These are phyloP conservation scores for Isurus oxyrinchus DNA, from an alignment of 2,113 vertebrate genomes.

Conservation along the genomic window DNA sequence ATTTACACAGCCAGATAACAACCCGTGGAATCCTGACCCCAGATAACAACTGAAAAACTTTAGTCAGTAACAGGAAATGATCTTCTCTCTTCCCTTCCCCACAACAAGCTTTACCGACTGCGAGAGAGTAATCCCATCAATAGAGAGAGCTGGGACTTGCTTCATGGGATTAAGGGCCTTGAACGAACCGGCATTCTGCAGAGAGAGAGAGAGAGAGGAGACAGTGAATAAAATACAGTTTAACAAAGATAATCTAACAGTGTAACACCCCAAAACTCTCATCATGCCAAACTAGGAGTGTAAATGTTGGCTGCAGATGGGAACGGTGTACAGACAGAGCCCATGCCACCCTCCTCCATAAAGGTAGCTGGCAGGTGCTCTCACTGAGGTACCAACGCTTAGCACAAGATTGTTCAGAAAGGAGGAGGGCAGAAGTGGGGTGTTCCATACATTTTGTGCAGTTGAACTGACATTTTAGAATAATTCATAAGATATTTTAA, in stretches of 20 bases:
- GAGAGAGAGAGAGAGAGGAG: conserved; percentile 36
- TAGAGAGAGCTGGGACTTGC: conserved; percentile 83
- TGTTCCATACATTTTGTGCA: background rate
- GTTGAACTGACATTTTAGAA: background rate
- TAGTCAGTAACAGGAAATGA: conserved; percentile 39
- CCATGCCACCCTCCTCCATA: background rate
- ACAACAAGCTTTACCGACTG: conserved; percentile 74
- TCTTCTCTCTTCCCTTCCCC: no score
- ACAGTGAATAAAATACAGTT: background rate
- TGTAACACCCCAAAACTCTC: background rate
- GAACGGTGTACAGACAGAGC: background rate
- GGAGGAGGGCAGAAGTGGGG: background rate
- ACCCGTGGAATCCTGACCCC: background rate
- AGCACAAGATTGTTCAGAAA: background rate
- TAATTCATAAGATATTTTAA: no score
- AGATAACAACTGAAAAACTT: background rate
- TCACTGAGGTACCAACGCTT: background rate
- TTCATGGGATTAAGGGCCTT: conserved; percentile 84
- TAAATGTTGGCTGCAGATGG: background rate
- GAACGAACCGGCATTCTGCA: conserved; percentile 70
- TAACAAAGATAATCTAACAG: background rate
- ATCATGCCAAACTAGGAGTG: no score
- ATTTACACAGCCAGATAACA: background rate
- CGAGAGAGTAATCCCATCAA: conserved; percentile 75
- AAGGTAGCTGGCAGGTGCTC: background rate